Evolutionary conservation across 2,113 vertebrate species (phyloP).

Genomic region (Myiozetetes cayanensis): DNA sequence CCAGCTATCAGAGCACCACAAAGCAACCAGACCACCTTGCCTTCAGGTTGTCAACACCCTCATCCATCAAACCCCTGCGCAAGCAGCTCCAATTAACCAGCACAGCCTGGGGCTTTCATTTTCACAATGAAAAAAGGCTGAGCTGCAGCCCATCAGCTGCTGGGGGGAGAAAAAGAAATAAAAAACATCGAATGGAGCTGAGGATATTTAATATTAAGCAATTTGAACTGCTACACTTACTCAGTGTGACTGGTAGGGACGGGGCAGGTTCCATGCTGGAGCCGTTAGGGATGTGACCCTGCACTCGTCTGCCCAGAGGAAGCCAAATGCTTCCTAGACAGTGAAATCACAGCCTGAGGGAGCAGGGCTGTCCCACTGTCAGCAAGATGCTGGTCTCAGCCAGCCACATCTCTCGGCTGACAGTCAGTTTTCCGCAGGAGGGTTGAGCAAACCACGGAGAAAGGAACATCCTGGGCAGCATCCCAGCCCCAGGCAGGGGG

Average conservation of each 20-base stretch:
- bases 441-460: not conserved
- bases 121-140: not conserved
- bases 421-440: not conserved
- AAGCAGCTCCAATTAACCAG: not conserved
- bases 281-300: not conserved
- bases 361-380: not conserved
- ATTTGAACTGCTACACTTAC: not conserved
- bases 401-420: not conserved
- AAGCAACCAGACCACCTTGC: not conserved
- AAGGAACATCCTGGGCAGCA: not conserved
- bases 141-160: not conserved
- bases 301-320: accelerated
- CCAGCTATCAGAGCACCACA: not conserved
- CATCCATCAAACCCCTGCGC: not conserved
- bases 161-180: not conserved
- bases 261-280: not conserved
- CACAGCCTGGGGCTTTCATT: not conserved
- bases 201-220: not conserved
- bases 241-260: not conserved
- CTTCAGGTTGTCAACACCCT: not conserved
- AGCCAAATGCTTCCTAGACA: not conserved
- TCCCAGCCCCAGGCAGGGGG: not conserved
- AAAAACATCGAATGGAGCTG: not conserved
- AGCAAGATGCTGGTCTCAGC: not conserved
- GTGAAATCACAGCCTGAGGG: not conserved